Conservation (phyloP, 1,140 invertebrate genomes). For the Helicoverpa armigera region DNA sequence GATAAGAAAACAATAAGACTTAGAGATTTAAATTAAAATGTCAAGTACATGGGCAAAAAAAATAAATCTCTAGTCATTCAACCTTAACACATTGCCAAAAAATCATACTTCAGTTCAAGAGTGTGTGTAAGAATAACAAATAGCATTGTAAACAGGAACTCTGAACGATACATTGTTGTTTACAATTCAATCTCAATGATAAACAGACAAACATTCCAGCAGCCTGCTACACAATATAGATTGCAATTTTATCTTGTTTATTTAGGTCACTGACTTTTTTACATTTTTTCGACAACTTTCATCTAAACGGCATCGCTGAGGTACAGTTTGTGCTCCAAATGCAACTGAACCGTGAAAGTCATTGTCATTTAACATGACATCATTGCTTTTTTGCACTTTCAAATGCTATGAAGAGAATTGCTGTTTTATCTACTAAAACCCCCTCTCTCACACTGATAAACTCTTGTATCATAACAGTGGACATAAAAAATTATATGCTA, state of each 20-base stretch:
- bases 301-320: constrained; percentile 73
- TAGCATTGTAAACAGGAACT: constrained; percentile 17
- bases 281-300: constrained; percentile 79
- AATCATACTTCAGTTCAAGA: neutral
- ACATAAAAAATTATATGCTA: constrained; percentile 41
- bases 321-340: constrained; percentile 84
- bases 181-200: constrained; percentile 40
- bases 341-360: constrained; percentile 86
- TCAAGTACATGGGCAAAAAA: too few relatives aligned
- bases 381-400: constrained; percentile 83
- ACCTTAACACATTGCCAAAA: neutral
- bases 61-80: neutral
- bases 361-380: constrained; percentile 82
- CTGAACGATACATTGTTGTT: constrained; percentile 38
- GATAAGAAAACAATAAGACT: too few relatives aligned
- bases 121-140: neutral
- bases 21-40: too few relatives aligned
- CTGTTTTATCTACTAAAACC: neutral
- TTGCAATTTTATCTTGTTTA: constrained; percentile 42
- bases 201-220: constrained; percentile 51
- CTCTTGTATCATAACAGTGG: constrained; percentile 35
- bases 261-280: constrained; percentile 69
- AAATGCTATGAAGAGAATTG: constrained; percentile 59
- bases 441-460: constrained; percentile 34
- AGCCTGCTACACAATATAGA: neutral